A percentile compares a stretch with the other conserved stretches of the same genome.
phyloP scores from a whole-genome alignment of 92 coral and sea anemone genomes.

The Parazoanthus darwini region DNA sequence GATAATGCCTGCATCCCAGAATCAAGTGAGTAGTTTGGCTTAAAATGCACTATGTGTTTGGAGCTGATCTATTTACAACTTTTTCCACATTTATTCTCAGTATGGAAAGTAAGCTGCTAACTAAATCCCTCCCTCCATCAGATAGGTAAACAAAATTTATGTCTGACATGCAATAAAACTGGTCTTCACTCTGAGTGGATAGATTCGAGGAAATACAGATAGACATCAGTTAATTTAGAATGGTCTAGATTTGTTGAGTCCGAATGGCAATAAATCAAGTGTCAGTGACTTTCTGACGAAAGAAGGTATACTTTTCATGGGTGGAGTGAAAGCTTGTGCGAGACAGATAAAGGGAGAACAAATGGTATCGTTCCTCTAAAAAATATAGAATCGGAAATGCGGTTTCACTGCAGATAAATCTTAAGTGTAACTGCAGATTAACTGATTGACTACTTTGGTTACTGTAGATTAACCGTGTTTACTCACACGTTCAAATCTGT shows the following conservation, averaged over 20 bases:
- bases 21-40: background rate
- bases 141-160: background rate
- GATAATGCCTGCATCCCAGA: too few relatives aligned
- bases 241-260: background rate
- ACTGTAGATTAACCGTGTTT: constrained; percentile 27
- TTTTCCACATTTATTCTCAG: background rate
- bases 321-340: background rate
- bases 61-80: background rate
- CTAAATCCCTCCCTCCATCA: background rate
- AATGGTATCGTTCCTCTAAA: constrained; percentile 1
- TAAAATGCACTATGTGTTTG: background rate
- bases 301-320: background rate
- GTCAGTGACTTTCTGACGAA: constrained; percentile 5
- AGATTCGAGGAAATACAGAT: background rate
- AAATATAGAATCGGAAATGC: constrained; percentile 29
- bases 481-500: constrained; percentile 8
- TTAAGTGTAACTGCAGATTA: constrained; percentile 5
- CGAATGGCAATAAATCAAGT: background rate
- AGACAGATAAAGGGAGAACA: constrained; percentile 26
- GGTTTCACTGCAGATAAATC: constrained; percentile 39
- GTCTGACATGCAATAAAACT: background rate
- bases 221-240: background rate
- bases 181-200: background rate
- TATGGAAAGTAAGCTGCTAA: background rate
- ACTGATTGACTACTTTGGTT: constrained; percentile 9